Evolutionary conservation across 2,888 invertebrate genomes (phyloP), one percentile per base, ranked within the genome.

Genomic region (Eulithis prunata): DNA sequence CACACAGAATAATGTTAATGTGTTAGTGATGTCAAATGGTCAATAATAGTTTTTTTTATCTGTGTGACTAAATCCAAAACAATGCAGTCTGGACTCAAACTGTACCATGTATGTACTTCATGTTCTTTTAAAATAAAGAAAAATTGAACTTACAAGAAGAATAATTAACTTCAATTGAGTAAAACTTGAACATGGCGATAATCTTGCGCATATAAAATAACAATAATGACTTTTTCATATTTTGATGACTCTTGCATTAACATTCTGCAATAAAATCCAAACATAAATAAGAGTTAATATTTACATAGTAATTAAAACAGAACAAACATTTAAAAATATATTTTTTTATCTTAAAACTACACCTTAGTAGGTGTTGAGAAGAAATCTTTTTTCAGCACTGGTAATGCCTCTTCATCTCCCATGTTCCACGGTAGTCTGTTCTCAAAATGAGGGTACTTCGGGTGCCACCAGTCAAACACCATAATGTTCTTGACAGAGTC

Each of bases 391-490:
- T 85, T 86, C 21, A 87, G 73, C 53, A 88, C 77, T 51, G 88
- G 85, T 57, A 80, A 57, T 4, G 85, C 75, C 60, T 86, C 85
- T 32, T 88, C 88, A 68, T 86, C 85, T 3, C 62, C 78, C 63
- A 81, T 70, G 51, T 75, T 76, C 3, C 75, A 71, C 0, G 87
- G 86, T 41, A 86, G 64, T 36, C 60, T 79, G 45, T 83, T 84
- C 13, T 86, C 83, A 74, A 86, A 88, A 45, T 80, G 76, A 0
- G 83, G 83, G 54, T 85, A 85, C 13, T 76, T 78, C 0, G 85
- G 85, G 14, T 85, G 84, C 85, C 85, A 86, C 87, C 87, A 87
- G 41, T 83, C 82, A 4, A 80, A 82, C 0, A 91, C 86, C 4
- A 80, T 71, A 0, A 88, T 82, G 4, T 79, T 86, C 0, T 86